phyloP scores from a whole-genome alignment of 2,888 invertebrate species.

The Clistopyga incitator region DNA sequence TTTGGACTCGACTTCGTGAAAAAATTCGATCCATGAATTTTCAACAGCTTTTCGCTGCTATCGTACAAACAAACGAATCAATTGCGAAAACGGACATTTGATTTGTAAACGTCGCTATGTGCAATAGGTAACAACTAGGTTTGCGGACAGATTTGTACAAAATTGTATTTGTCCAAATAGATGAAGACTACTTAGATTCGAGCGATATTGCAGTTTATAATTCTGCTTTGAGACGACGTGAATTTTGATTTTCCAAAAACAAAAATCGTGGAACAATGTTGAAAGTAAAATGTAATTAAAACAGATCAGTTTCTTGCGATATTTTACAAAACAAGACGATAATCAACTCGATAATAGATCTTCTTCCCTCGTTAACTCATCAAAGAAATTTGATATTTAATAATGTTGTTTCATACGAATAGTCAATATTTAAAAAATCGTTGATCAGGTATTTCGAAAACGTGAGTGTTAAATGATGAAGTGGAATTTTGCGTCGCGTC shows the following conservation, averaged over 20 bases:
- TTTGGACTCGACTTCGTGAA: slow-evolving; percentile 10
- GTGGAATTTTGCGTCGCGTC: background rate
- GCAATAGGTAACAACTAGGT: slow-evolving; percentile 45
- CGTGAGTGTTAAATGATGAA: background rate
- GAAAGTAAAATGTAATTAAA: background rate
- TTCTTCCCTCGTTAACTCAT: background rate
- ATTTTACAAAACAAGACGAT: background rate
- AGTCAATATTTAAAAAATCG: background rate
- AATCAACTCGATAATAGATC: background rate
- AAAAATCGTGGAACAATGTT: background rate
- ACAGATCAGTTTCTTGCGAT: background rate
- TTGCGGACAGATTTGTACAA: slow-evolving; percentile 56
- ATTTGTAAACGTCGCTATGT: slow-evolving; percentile 25
- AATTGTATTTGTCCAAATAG: slow-evolving; percentile 6
- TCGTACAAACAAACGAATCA: slow-evolving; percentile 54
- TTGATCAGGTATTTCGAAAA: background rate
- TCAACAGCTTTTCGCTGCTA: slow-evolving; percentile 16
- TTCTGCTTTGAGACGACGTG: background rate
- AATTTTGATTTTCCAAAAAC: background rate
- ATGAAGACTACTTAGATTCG: slow-evolving; percentile 8
- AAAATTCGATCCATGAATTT: slow-evolving; percentile 16
- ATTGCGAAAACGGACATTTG: slow-evolving; percentile 7
- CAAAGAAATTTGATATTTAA: background rate
- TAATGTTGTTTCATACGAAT: background rate
- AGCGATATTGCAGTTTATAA: background rate